Conservation (phyloP, 2,113 vertebrate species). For the Pangasianodon hypophthalmus region DNA sequence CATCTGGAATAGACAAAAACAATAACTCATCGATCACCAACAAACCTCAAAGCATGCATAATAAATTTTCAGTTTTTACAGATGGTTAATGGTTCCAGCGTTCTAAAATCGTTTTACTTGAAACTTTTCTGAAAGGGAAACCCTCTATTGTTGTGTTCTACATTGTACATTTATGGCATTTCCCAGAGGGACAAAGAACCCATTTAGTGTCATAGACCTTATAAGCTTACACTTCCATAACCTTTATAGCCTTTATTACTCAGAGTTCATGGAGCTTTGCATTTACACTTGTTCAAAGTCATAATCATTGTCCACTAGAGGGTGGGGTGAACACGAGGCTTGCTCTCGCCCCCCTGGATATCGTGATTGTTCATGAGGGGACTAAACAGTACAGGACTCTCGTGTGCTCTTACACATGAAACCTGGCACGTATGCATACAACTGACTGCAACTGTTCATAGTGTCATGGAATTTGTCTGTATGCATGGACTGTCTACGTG, state of each 20-base stretch:
- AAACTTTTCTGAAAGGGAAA: background rate
- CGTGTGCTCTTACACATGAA: slow-evolving; percentile 20
- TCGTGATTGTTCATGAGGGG: slow-evolving; percentile 3
- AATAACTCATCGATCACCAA: background rate
- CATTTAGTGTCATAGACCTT: background rate
- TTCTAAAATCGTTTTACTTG: background rate
- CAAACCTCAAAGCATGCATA: background rate
- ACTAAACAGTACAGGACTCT: background rate
- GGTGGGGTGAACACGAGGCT: slow-evolving; percentile 9
- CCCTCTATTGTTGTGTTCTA: background rate
- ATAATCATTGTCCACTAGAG: slow-evolving; percentile 40
- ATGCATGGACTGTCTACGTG: background rate
- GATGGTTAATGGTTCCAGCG: background rate
- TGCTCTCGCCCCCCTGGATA: background rate
- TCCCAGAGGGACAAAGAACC: background rate
- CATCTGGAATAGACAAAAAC: background rate
- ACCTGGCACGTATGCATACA: background rate
- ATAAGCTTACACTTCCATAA: background rate
- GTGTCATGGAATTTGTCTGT: background rate
- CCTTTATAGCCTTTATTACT: background rate
- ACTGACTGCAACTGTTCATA: slow-evolving; percentile 10
- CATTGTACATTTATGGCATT: background rate
- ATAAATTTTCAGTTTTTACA: background rate
- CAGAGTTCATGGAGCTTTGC: background rate
- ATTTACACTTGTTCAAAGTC: background rate